These are phyloP conservation scores for Taeniopygia guttata DNA, from an alignment of 2,797 vertebrate species.

Conservation along the genomic window DNA sequence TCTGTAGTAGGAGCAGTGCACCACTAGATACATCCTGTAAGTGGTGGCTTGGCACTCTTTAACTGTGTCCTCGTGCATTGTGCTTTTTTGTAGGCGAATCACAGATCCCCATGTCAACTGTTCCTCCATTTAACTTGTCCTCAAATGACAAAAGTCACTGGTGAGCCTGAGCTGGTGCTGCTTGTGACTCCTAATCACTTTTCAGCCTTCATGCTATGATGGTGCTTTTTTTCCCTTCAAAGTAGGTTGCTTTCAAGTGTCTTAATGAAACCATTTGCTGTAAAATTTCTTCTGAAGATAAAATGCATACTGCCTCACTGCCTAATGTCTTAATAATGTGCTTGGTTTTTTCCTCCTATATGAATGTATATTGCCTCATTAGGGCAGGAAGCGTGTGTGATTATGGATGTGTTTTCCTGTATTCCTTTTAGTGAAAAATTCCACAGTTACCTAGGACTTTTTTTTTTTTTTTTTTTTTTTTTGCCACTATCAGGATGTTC, in stretches of 20 bases:
- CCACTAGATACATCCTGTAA: neutral
- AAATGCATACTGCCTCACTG: slow-evolving; percentile 64
- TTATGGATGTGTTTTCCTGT: slow-evolving; percentile 11
- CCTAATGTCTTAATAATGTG: slow-evolving; percentile 60
- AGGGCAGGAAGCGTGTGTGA: neutral
- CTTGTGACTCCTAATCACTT: slow-evolving; percentile 36
- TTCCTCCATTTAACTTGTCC: slow-evolving; percentile 27
- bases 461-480: neutral
- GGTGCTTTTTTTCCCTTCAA: slow-evolving; percentile 60
- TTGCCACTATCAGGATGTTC: neutral
- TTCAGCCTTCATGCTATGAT: slow-evolving; percentile 54
- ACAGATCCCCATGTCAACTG: neutral
- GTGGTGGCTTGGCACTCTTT: neutral
- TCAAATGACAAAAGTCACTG: slow-evolving; percentile 27
- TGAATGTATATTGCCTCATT: slow-evolving; percentile 58
- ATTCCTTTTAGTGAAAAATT: slow-evolving; percentile 1
- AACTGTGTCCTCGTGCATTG: neutral
- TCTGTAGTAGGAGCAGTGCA: neutral
- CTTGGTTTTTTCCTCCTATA: slow-evolving; percentile 2
- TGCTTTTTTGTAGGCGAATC: neutral
- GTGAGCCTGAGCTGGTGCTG: neutral
- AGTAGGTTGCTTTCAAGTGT: slow-evolving; percentile 65
- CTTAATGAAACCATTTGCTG: slow-evolving; percentile 65
- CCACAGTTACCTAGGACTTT: neutral
- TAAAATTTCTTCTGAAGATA: slow-evolving; percentile 54